A percentile compares a stretch with the other conserved stretches of the same genome.
Evolutionary conservation across 92 coral and sea anemone species (phyloP).

Genomic region (Meandrina meandrites): DNA sequence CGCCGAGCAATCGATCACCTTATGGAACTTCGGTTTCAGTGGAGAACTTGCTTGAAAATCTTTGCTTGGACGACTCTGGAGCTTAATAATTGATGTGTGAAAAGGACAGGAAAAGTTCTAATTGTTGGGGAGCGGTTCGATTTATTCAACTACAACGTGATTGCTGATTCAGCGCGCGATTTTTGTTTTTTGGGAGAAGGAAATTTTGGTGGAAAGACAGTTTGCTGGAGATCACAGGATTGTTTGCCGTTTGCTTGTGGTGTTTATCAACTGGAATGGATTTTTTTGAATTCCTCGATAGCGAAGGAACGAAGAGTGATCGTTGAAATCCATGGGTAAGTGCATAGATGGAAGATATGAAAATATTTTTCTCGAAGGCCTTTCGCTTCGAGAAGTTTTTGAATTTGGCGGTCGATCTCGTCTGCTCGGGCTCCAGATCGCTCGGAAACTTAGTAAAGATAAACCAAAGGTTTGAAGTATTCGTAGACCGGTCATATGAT

Average conservation of each 20-base stretch:
- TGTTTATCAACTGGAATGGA: constrained; percentile 60
- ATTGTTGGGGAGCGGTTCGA: constrained; percentile 94
- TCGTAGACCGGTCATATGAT: constrained; percentile 32
- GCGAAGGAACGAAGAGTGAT: constrained; percentile 71
- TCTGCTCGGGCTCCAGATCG: constrained; percentile 67
- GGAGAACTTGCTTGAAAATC: constrained; percentile 34
- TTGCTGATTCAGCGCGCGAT: constrained; percentile 99
- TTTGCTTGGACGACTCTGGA: constrained; percentile 66
- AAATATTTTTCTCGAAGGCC: constrained; percentile 76
- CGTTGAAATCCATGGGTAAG: constrained; percentile 83
- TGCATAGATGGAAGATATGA: constrained; percentile 75
- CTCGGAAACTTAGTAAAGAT: constrained; percentile 65
- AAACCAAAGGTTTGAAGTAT: constrained; percentile 65
- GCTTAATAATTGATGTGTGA: constrained; percentile 87
- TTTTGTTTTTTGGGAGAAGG: constrained; percentile 96
- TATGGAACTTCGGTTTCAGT: constrained; percentile 60
- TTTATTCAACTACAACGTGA: constrained; percentile 92
- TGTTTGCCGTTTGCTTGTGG: constrained; percentile 69
- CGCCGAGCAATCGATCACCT: constrained; percentile 88
- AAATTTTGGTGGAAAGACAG: constrained; percentile 81
- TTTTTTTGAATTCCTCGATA: constrained; percentile 57
- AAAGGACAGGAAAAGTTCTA: constrained; percentile 80
- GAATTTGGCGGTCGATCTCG: constrained; percentile 79
- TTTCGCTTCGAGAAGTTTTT: constrained; percentile 72
- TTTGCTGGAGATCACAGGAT: constrained; percentile 71